phyloP scores from a whole-genome alignment of 2,797 vertebrate genomes.

The Microhierax caerulescens region DNA sequence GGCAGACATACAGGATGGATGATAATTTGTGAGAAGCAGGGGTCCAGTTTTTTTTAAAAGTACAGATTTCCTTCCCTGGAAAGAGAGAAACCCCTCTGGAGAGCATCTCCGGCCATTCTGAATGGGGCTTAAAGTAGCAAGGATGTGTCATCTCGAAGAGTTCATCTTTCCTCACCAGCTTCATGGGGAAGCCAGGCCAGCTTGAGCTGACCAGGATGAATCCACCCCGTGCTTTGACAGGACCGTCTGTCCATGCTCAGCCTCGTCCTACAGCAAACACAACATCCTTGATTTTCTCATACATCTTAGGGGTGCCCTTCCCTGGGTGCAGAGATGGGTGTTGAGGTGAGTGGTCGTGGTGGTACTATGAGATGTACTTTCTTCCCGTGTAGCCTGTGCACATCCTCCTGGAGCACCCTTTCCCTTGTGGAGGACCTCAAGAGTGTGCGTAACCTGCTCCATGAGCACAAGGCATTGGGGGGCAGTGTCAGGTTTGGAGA shows the following conservation, averaged over 20 bases:
- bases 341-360: not conserved
- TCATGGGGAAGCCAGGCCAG: not conserved
- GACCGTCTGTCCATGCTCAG: not conserved
- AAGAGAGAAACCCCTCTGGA: not conserved
- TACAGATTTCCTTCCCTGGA: not conserved
- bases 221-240: rapidly evolving
- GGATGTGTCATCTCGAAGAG: not conserved
- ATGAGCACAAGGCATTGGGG: not conserved
- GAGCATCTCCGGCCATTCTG: not conserved
- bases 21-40: not conserved
- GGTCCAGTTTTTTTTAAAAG: not conserved
- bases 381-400: not conserved
- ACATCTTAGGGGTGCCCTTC: not conserved
- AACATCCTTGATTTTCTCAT: not conserved
- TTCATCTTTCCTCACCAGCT: not conserved
- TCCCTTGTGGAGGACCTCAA: not conserved
- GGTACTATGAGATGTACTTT: not conserved
- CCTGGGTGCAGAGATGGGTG: not conserved
- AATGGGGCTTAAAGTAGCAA: not conserved
- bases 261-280: not conserved
- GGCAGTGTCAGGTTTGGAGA: not conserved
- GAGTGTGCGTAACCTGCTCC: not conserved
- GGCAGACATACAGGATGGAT: not conserved
- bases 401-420: not conserved
- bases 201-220: not conserved